Percentiles rank a stretch among this genome's conserved stretches.
These are phyloP conservation scores for Gobiocypris rarus DNA, from an alignment of 2,113 vertebrate genomes.

Conservation along the genomic window DNA sequence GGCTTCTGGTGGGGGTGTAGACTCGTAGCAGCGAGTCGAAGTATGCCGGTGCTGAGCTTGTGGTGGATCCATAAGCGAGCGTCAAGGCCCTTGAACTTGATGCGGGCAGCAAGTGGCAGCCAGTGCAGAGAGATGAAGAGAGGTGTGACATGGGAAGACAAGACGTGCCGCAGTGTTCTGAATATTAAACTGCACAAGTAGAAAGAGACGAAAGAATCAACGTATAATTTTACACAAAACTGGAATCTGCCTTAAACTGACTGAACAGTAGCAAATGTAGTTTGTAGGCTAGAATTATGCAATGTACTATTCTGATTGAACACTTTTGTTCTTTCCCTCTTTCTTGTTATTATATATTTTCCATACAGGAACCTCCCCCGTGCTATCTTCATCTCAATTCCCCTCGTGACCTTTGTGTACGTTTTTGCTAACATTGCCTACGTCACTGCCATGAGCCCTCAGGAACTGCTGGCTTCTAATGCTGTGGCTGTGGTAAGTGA, in stretches of 20 bases:
- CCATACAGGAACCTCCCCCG: conserved; percentile 87
- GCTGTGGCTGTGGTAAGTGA: conserved; percentile 92
- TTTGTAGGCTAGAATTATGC: background rate
- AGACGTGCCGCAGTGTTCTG: too few species aligned
- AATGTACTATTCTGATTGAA: background rate
- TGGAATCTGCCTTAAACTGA: conserved; percentile 1
- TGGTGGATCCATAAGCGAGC: too few species aligned
- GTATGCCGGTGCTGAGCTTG: too few species aligned
- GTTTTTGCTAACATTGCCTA: conserved; percentile 95
- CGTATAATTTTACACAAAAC: background rate
- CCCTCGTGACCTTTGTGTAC: conserved; percentile 92
- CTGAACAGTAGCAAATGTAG: background rate
- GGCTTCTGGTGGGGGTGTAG: too few species aligned
- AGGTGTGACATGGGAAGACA: too few species aligned
- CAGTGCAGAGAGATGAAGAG: too few species aligned
- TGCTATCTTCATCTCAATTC: conserved; percentile 95
- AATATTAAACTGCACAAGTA: background rate
- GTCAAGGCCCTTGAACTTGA: too few species aligned
- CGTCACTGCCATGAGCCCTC: conserved; percentile 92
- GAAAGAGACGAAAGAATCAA: background rate
- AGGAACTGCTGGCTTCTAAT: conserved; percentile 90
- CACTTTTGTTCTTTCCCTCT: background rate
- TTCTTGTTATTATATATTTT: background rate
- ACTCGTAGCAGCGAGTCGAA: too few species aligned
- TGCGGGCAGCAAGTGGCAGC: too few species aligned